phyloP scores from a whole-genome alignment of 1,140 invertebrate species.

The Propsilocerus akamusi region DNA sequence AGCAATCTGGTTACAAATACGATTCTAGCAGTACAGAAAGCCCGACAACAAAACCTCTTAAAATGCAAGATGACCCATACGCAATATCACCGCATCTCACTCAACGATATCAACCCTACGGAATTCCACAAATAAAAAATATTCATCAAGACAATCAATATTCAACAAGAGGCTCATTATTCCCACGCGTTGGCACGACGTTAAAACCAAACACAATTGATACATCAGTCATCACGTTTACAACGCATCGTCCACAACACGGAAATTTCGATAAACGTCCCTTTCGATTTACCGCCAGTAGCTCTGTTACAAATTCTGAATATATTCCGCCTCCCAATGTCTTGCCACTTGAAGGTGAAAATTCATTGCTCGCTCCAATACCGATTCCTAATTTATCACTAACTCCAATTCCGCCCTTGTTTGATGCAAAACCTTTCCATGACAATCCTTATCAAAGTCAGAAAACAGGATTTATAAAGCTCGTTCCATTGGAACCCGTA shows the following conservation, averaged over 20 bases:
- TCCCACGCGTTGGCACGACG: not conserved
- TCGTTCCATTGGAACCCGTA: not conserved
- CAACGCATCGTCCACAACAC: not conserved
- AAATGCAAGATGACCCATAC: not conserved
- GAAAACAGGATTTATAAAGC: not conserved
- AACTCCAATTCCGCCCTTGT: conserved; percentile 32
- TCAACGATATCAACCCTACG: not conserved
- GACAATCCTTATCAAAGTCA: conserved; percentile 8
- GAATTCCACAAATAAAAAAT: not conserved
- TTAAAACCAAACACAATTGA: not conserved
- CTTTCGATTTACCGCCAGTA: not conserved
- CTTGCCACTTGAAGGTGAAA: not conserved
- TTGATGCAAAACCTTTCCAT: conserved; percentile 33
- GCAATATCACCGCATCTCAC: too few species aligned
- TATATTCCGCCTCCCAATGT: not conserved
- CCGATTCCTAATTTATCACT: conserved; percentile 32
- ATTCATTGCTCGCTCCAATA: conserved; percentile 16
- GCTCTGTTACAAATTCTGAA: not conserved
- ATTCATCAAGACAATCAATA: not conserved
- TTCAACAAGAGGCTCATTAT: not conserved
- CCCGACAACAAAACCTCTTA: not conserved
- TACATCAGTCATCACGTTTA: not conserved
- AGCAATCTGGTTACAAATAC: not conserved
- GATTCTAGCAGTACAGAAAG: not conserved
- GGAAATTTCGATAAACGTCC: not conserved